Conservation (phyloP, 2,888 invertebrate species). For the Parochlus steinenii region DNA sequence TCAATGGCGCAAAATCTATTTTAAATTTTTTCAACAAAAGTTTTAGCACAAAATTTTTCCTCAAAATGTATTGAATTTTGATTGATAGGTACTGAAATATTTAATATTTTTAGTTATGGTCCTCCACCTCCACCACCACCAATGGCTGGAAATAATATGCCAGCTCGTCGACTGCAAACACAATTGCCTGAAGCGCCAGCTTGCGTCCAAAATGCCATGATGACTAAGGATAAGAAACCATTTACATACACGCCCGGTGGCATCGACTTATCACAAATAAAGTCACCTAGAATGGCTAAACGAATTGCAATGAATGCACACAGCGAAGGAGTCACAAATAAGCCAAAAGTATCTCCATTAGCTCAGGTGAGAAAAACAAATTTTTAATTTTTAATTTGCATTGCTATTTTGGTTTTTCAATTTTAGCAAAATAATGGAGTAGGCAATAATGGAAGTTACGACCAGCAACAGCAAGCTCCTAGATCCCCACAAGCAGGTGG, state of each 20-base stretch:
- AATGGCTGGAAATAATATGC: slow-evolving; percentile 19
- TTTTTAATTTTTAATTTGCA: slow-evolving; percentile 11
- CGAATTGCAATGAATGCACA: slow-evolving; percentile 52
- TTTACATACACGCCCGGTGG: slow-evolving; percentile 95
- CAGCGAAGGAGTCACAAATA: slow-evolving; percentile 45
- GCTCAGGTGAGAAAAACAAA: slow-evolving; percentile 25
- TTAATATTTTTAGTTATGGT: slow-evolving; percentile 22
- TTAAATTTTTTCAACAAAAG: background rate
- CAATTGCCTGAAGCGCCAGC: slow-evolving; percentile 54
- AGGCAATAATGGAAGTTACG: slow-evolving; percentile 17
- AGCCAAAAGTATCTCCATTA: slow-evolving; percentile 36
- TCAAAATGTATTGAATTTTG: background rate
- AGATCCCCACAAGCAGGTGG: slow-evolving; percentile 29
- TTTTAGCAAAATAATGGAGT: no score
- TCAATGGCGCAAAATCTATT: slow-evolving; percentile 1
- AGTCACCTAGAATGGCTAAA: slow-evolving; percentile 77
- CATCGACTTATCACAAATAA: slow-evolving; percentile 75
- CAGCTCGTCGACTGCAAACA: slow-evolving; percentile 18
- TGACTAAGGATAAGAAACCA: slow-evolving; percentile 91
- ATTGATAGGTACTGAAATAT: background rate
- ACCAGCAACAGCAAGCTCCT: slow-evolving; percentile 26
- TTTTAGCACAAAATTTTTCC: no score
- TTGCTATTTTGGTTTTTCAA: slow-evolving; percentile 3
- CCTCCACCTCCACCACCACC: slow-evolving; percentile 29
- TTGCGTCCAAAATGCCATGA: slow-evolving; percentile 84